Conservation (phyloP, 1,140 invertebrate species). For the Macrosteles quadrilineatus region DNA sequence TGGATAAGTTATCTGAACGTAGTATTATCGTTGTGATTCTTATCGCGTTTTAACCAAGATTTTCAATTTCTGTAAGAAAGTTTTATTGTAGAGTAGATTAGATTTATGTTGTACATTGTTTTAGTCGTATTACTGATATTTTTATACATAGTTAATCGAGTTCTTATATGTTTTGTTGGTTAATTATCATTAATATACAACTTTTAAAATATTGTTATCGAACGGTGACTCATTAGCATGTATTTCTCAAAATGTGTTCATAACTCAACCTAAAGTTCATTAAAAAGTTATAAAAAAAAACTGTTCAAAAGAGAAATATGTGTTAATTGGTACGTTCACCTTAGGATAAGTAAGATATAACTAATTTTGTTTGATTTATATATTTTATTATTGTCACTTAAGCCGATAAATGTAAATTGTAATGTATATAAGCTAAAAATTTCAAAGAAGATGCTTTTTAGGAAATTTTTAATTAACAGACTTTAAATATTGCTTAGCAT, state of each 20-base stretch:
- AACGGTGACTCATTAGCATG: background rate
- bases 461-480: background rate
- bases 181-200: background rate
- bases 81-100: constrained; percentile 7
- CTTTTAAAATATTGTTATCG: constrained; percentile 12
- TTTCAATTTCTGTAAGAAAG: background rate
- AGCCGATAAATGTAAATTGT: background rate
- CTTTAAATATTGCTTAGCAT: background rate
- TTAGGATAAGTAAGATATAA: background rate
- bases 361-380: constrained; percentile 8
- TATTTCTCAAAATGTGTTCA: background rate
- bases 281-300: too few species aligned
- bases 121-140: constrained; percentile 19
- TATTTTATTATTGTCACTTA: background rate
- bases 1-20: background rate
- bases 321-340: background rate
- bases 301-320: background rate
- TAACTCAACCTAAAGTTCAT: too few species aligned
- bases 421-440: constrained; percentile 16
- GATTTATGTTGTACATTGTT: constrained; percentile 14
- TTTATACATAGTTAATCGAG: constrained; percentile 9
- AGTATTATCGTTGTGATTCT: constrained; percentile 21
- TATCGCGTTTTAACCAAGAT: background rate
- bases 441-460: background rate
- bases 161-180: constrained; percentile 8